Base-by-base conservation (phyloP, 2,888 invertebrate genomes). In the Tethea ocularis region DNA sequence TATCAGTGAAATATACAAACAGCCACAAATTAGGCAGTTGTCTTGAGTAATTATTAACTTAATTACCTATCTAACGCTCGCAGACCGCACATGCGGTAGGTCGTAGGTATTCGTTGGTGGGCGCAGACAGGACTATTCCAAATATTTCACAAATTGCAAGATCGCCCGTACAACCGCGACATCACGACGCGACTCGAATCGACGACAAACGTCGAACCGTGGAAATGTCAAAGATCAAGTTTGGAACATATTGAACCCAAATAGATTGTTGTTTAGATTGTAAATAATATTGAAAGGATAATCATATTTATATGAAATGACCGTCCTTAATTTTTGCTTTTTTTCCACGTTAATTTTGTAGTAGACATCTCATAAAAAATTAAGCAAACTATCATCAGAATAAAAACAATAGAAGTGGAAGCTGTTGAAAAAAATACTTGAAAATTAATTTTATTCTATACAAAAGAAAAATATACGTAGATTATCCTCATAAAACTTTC, bases 81-180 rank as follows among this genome's bases (percentile, higher is more conserved):
- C 66, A 13, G 74, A 61, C 69, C 74, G 70, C 72, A 71, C 71
- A 61, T 69, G 53, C 75, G 63, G 69, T 77, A 66, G 61, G 65
- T 58, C 60, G 57, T 68, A 74, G 46, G 46, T 46, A 46, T 74
- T 84, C 88, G 87, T 86, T 88, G 91, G 91, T 89, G 90, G 91
- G 83, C 89, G 77, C 72, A 76, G 82, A 72, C 81, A 72, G 74
- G 79, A 81, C 80, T 79, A 91, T 91, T 87, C 83, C 84, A 88
- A 88, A 88, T 89, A 91, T 92, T 89, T 84, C 72, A 84, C 89
- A 90, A 92, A 91, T 91, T 89, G 87, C 87, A 80, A 81, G 85
- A 87, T 86, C 80, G 84, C 81, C 77, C 70, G 74, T 78, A 78
- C 76, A 80, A 75, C 82, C 77, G 80, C 83, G 84, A 86, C 83